These are phyloP conservation scores for Pollenia griseotomentosa DNA, from an alignment of 2,888 invertebrate species.

Conservation along the genomic window DNA sequence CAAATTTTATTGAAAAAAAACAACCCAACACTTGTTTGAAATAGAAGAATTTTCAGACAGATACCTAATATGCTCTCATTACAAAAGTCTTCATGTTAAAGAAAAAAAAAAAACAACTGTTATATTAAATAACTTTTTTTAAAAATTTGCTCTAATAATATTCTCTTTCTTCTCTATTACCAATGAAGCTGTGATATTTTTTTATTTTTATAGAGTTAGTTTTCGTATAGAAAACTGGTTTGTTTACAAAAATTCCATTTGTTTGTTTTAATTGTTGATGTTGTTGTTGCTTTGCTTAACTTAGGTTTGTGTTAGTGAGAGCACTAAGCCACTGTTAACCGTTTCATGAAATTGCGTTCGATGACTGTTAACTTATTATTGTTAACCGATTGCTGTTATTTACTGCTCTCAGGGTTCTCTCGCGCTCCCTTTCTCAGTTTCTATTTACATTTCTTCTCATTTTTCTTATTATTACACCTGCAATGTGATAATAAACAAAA, in stretches of 20 bases:
- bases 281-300: background rate
- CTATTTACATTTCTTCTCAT: slow-evolving; percentile 25
- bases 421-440: slow-evolving; percentile 2
- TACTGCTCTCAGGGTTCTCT: background rate
- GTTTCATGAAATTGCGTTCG: slow-evolving; percentile 25
- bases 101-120: slow-evolving; percentile 35
- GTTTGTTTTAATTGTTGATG: slow-evolving; percentile 3
- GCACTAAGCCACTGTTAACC: slow-evolving; percentile 62
- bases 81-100: slow-evolving; percentile 5
- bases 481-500: slow-evolving; percentile 66
- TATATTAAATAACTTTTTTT: slow-evolving; percentile 30
- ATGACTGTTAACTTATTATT: slow-evolving; percentile 16
- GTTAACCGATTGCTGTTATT: slow-evolving; percentile 55
- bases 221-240: slow-evolving; percentile 54
- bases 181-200: slow-evolving; percentile 37
- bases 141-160: slow-evolving; percentile 17
- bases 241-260: slow-evolving; percentile 43
- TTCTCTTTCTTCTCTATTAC: background rate
- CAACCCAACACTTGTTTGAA: slow-evolving; percentile 40
- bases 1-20: background rate
- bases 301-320: background rate
- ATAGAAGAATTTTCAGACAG: slow-evolving; percentile 22
- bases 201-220: background rate
- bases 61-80: slow-evolving; percentile 36
- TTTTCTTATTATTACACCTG: slow-evolving; percentile 68